phyloP scores from a whole-genome alignment of 2,113 vertebrate genomes.

The Mus pahari region DNA sequence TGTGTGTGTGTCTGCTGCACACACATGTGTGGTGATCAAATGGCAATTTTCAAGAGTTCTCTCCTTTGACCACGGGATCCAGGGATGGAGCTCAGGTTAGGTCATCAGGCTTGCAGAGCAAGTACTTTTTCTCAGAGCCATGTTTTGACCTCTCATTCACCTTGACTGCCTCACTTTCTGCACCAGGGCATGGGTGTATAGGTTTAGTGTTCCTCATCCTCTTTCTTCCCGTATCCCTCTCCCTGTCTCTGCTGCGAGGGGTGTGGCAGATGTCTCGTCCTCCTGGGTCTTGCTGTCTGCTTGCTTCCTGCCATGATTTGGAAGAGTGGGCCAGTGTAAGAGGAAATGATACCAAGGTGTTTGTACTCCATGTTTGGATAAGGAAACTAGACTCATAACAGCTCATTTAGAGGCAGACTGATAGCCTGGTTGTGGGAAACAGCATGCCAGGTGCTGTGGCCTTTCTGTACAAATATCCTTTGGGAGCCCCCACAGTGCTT shows the following conservation, averaged over 20 bases:
- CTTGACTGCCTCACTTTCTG: neutral
- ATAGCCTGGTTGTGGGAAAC: neutral
- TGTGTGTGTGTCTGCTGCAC: neutral
- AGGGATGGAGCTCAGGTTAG: neutral
- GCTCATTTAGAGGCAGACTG: neutral
- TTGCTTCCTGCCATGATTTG: neutral
- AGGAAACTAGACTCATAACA: neutral
- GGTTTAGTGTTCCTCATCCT: neutral
- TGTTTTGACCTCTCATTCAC: neutral
- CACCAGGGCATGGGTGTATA: neutral
- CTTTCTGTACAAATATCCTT: neutral
- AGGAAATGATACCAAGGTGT: neutral
- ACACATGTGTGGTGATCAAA: neutral
- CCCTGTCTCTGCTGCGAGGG: rapidly evolving
- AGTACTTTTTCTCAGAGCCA: neutral
- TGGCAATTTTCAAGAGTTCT: neutral
- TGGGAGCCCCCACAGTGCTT: neutral
- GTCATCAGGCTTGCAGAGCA: neutral
- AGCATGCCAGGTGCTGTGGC: neutral
- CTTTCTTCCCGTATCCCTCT: too few species aligned
- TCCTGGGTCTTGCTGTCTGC: neutral
- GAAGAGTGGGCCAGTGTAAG: neutral
- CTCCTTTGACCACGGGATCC: neutral
- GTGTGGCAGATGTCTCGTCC: neutral
- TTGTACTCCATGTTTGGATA: neutral